Base-by-base conservation (phyloP, 2,113 vertebrate genomes). In the Sorex fumeus region DNA sequence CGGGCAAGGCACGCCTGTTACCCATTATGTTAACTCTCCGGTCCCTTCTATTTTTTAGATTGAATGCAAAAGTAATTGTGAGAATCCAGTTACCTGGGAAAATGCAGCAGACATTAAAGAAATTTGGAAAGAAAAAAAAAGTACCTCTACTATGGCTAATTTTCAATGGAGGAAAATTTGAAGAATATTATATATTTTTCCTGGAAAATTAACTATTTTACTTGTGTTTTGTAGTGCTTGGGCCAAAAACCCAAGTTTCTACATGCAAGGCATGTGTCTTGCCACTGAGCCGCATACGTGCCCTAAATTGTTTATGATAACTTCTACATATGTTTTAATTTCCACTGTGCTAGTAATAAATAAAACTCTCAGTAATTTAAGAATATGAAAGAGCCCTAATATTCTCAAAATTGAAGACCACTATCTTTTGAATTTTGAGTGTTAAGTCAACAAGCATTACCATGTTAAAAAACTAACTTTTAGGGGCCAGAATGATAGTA, bases 311-410 rank as follows among this genome's bases (percentile, higher is more conserved):
- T 60, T 60, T 60, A 10, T 57, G 57, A 18, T 60, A 18, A 30
- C 11, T 66, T 30, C 64, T 66, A 28, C 82, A 75, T 34, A 74
- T 64, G 45, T 91, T 87, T 90, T 82, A 40, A 76, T 69, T 62
- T 86, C 25, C 75, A 66, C n/a, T 36, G 3, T 2, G 21, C 21
- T 74, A 64, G 34, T n/a, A 66, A 3, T 66, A 47, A 25, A n/a
- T 88, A 72, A 81, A 89, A 83, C 27, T 72, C 43, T 72, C 25
- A 57, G 2, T 91, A 76, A 81, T 70, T 83, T 67, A 76, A 78
- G 66, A 75, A 25, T 60, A 9, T 71, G 32, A 94, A 83, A 13
- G 32, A 4, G 2, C 74, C 66, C 18, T 53, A n/a, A 74, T 67
- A 86, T 36, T 27, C 25, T 28, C 67, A 77, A 90, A 90, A 25